Conservation (phyloP, 2,113 vertebrate species). For the Synchiropus splendidus region DNA sequence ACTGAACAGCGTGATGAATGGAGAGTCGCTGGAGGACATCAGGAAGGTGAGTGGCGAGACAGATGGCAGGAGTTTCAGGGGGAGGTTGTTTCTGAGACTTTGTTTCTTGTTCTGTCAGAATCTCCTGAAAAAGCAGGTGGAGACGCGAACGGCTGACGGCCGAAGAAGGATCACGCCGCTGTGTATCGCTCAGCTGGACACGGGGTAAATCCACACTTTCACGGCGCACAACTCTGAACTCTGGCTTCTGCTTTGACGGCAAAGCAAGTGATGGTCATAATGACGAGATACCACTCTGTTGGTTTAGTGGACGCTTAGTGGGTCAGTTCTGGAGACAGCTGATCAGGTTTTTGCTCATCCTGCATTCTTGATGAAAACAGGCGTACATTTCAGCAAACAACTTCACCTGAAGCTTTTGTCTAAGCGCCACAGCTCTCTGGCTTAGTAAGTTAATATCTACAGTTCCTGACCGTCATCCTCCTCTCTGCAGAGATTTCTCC, state of each 20-base stretch:
- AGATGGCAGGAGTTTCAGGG: background rate
- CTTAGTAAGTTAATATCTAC: too few relatives aligned
- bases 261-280: too few relatives aligned
- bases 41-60: slow-evolving; percentile 72
- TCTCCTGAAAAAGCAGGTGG: slow-evolving; percentile 97
- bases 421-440: too few relatives aligned
- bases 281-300: too few relatives aligned
- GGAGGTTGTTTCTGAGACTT: background rate
- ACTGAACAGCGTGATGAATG: slow-evolving; percentile 87
- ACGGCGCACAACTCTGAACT: too few relatives aligned
- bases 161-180: slow-evolving; percentile 92
- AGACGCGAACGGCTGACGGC: slow-evolving; percentile 91
- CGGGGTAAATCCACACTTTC: slow-evolving; percentile 68
- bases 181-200: slow-evolving; percentile 97
- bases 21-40: slow-evolving; percentile 95
- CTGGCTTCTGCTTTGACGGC: too few relatives aligned
- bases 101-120: slow-evolving; percentile 66
- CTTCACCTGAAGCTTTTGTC: too few relatives aligned
- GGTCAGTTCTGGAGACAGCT: too few relatives aligned
- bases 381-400: too few relatives aligned
- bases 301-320: too few relatives aligned
- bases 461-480: background rate
- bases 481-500: slow-evolving; percentile 83
- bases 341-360: too few relatives aligned
- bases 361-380: too few relatives aligned